Evolutionary conservation across 1,140 invertebrate species (phyloP).

Genomic region (Bombus superbus): DNA sequence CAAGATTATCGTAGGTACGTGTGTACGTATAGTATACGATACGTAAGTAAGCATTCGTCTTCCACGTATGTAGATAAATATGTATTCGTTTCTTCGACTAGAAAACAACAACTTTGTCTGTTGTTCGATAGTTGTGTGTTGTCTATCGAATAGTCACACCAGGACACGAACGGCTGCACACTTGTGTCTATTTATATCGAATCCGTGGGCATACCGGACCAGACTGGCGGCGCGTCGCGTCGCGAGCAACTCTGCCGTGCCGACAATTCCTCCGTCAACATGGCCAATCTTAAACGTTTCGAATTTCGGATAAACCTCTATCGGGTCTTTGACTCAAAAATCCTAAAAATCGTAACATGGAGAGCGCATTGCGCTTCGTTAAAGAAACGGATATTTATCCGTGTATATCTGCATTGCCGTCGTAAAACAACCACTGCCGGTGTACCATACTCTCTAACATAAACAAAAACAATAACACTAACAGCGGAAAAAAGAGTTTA

Average conservation of each 20-base stretch:
- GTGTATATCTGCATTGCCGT: neutral
- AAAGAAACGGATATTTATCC: neutral
- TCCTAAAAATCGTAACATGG: neutral
- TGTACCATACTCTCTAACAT: neutral
- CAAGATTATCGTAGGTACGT: too few relatives aligned
- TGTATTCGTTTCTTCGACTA: neutral
- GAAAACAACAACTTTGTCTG: conserved; percentile 23
- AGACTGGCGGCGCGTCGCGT: conserved; percentile 46
- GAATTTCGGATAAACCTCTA: neutral
- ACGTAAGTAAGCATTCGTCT: too few relatives aligned
- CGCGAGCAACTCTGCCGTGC: conserved; percentile 11
- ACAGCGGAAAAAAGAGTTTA: neutral
- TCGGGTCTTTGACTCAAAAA: neutral
- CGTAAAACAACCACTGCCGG: neutral
- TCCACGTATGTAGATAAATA: neutral
- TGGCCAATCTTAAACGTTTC: neutral
- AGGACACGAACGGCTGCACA: conserved; percentile 32
- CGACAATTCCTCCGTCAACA: conserved; percentile 27
- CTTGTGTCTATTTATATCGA: conserved; percentile 64
- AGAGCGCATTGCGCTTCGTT: neutral
- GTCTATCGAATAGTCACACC: conserved; percentile 35
- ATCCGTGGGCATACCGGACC: conserved; percentile 69
- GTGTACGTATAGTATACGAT: too few relatives aligned
- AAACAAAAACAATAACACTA: neutral
- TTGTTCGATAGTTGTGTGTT: neutral